Percentiles rank a stretch among this genome's conserved stretches.
These are phyloP conservation scores for Meloidogyne exigua DNA, from an alignment of 1,140 invertebrate species.

Conservation along the genomic window DNA sequence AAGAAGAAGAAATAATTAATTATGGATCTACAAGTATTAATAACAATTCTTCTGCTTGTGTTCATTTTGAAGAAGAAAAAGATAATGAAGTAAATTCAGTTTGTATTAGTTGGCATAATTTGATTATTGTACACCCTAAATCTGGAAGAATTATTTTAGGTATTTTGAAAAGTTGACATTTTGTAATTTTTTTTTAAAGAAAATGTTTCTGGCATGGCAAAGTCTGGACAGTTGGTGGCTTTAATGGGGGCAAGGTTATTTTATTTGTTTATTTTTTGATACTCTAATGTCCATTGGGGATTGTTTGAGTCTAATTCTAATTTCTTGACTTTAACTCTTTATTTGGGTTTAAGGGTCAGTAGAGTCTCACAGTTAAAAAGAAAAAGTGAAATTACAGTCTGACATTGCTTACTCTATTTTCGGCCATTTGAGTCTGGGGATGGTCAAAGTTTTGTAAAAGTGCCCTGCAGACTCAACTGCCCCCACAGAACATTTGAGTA, in stretches of 20 bases:
- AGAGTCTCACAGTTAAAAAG: no score
- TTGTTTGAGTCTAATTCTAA: no score
- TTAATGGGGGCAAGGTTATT: slow-evolving; percentile 62
- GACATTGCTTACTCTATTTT: no score
- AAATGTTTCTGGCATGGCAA: slow-evolving; percentile 44
- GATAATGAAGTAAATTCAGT: not conserved
- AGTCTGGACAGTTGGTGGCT: slow-evolving; percentile 60
- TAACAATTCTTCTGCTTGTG: not conserved
- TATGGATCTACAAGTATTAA: not conserved
- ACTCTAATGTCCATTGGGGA: not conserved
- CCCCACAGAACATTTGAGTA: not conserved
- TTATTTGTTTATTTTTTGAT: not conserved
- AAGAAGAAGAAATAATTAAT: not conserved
- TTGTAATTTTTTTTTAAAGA: slow-evolving; percentile 26
- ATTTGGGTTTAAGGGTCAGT: no score
- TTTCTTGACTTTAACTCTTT: no score
- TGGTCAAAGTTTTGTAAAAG: not conserved
- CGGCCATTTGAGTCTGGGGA: not conserved
- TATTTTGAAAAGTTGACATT: not conserved
- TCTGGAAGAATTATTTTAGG: slow-evolving; percentile 39
- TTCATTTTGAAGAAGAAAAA: not conserved
- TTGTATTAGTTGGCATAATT: slow-evolving; percentile 35
- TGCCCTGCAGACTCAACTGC: no score
- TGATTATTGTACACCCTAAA: slow-evolving; percentile 39
- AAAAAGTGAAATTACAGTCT: no score